These are phyloP conservation scores for Azorinus chamasolen DNA, from an alignment of 2,888 invertebrate species.

Conservation along the genomic window DNA sequence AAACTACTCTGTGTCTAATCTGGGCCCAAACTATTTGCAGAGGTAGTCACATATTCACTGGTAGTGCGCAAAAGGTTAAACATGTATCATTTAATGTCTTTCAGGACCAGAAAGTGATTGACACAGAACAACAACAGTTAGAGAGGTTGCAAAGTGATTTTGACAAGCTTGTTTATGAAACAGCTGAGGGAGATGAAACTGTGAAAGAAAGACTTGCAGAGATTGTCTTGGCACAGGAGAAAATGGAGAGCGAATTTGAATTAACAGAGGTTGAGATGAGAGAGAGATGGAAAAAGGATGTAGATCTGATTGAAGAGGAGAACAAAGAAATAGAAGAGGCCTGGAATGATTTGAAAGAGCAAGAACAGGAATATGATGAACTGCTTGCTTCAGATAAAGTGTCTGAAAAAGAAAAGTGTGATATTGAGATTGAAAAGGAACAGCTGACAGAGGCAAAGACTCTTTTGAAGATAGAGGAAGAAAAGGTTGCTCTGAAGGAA, in stretches of 20 bases:
- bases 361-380: slow-evolving; percentile 59
- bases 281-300: slow-evolving; percentile 68
- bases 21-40: too few relatives aligned
- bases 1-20: too few relatives aligned
- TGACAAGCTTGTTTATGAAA: slow-evolving; percentile 51
- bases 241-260: slow-evolving; percentile 59
- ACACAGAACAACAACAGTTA: slow-evolving; percentile 59
- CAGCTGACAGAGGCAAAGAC: slow-evolving; percentile 73
- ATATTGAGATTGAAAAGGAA: slow-evolving; percentile 63
- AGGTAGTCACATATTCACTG: too few relatives aligned
- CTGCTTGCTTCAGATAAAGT: slow-evolving; percentile 42
- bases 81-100: too few relatives aligned
- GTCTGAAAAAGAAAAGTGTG: slow-evolving; percentile 62
- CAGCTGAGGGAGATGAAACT: slow-evolving; percentile 58
- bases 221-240: slow-evolving; percentile 47
- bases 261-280: slow-evolving; percentile 68
- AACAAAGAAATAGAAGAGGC: slow-evolving; percentile 70
- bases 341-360: slow-evolving; percentile 68
- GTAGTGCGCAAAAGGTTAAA: too few relatives aligned
- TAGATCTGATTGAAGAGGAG: slow-evolving; percentile 69
- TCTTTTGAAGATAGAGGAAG: slow-evolving; percentile 74
- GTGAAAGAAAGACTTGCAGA: slow-evolving; percentile 54
- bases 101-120: slow-evolving; percentile 66
- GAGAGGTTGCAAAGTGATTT: slow-evolving; percentile 59
- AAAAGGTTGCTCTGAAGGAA: slow-evolving; percentile 71